Evolutionary conservation across 2,888 invertebrate species (phyloP), one percentile per base, ranked within the genome.

Genomic region (Rhagophthalmus giganteus): DNA sequence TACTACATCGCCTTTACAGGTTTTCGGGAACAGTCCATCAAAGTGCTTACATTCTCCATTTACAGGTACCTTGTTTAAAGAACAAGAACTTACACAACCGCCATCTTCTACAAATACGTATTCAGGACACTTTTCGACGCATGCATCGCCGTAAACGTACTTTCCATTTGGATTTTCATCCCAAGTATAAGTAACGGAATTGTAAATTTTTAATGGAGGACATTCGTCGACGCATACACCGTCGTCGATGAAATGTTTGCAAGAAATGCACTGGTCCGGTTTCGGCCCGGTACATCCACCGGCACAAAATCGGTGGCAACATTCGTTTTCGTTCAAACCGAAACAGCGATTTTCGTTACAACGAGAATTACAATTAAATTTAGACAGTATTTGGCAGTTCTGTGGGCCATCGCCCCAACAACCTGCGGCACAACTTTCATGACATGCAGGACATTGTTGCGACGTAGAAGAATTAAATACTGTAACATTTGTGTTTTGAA

Each of bases 161-260:
- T 94, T 95, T 14, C 94, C 95, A 63, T 90, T 84, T 0, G 95
- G 95, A 76, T 97, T 96, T 5, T 85, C 81, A 70, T 94, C 92
- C 88, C 93, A 91, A 14, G 91, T 87, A 73, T 94, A 94, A 20
- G 88, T 88, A 26, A 87, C 87, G 1, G 91, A 89, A 73, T 97
- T 94, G 73, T 98, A 98, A 58, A 87, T 85, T 75, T 90, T 89
- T 90, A 94, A 90, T 2, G 90, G 87, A 1, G 97, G 97, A 73
- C 98, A 99, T 76, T 94, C 94, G 72, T 94, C 90, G 47, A 94
- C 94, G 74, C 99, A 99, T 11, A 90, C 89, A 8, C 95, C 97
- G 68, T 96, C 93, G 67, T 98, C 94, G 72, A 91, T 91, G 74
- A 96, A 97, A 73, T 97, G 94, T 64, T 88, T 85, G 73, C 98